Evolutionary conservation across 2,797 vertebrate genomes (phyloP).

Genomic region (Leptodactylus fallax): DNA sequence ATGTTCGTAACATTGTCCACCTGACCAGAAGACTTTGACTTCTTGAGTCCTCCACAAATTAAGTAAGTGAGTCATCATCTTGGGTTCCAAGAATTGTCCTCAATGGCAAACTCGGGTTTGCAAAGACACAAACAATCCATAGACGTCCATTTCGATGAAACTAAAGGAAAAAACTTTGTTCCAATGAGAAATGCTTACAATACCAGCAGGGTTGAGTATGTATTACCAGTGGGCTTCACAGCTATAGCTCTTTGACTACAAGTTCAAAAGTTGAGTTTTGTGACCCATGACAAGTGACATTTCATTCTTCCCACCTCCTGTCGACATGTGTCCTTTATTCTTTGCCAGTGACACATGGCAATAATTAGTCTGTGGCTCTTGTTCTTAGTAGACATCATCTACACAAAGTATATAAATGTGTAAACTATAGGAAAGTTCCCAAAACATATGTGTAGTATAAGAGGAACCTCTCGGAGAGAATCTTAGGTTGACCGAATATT

Average conservation of each 20-base stretch:
- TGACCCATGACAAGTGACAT: background rate
- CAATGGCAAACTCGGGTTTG: background rate
- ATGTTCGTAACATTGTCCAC: constrained; percentile 11
- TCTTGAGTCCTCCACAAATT: background rate
- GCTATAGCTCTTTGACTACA: background rate
- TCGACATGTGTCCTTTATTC: constrained; percentile 14
- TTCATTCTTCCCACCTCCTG: background rate
- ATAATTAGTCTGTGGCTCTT: constrained; percentile 6
- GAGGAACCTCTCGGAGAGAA: background rate
- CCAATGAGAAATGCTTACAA: constrained; percentile 9
- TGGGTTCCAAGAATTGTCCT: constrained; percentile 29
- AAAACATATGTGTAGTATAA: constrained; percentile 6
- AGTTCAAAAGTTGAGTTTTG: constrained; percentile 33
- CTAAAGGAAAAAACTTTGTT: background rate
- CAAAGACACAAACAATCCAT: constrained; percentile 12
- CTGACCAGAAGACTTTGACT: constrained; percentile 2
- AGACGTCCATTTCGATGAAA: constrained; percentile 12
- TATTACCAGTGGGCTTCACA: background rate
- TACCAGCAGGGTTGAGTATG: background rate
- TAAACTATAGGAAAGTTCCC: background rate
- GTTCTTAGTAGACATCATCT: background rate
- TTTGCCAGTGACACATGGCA: background rate
- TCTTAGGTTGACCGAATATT: background rate
- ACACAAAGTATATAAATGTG: constrained; percentile 2
- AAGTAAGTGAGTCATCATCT: constrained; percentile 12